Percentiles rank a stretch among this genome's conserved stretches.
Conservation (phyloP, 1,140 invertebrate species). For the Scaptomyza graminum region DNA sequence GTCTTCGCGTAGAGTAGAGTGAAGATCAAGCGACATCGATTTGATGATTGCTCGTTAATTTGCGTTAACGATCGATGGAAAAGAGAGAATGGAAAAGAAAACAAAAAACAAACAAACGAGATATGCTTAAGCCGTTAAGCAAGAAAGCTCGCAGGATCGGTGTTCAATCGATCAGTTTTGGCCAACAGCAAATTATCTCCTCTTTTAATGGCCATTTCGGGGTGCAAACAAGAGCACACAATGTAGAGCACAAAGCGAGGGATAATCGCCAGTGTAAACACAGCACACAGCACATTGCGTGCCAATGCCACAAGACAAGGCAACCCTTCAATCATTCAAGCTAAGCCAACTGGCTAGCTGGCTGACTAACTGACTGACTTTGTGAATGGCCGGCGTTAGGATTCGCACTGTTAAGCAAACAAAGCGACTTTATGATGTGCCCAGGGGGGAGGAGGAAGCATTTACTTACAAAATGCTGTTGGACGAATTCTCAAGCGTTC, state of each 20-base stretch:
- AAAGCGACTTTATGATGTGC: conserved; percentile 34
- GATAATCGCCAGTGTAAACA: conserved; percentile 80
- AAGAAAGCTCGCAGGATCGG: conserved; percentile 42
- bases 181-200: conserved; percentile 79
- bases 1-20: neutral
- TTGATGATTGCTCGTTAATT: conserved; percentile 83
- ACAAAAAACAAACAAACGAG: conserved; percentile 72
- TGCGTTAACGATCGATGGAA: conserved; percentile 75
- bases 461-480: conserved; percentile 43
- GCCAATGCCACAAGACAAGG: conserved; percentile 65
- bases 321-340: conserved; percentile 63
- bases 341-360: neutral
- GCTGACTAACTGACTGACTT: neutral
- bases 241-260: conserved; percentile 1
- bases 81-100: conserved; percentile 1
- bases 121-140: conserved; percentile 61
- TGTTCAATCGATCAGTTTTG: conserved; percentile 57
- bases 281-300: conserved; percentile 75
- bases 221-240: conserved; percentile 41
- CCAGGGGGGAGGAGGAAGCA: no score
- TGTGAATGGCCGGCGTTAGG: conserved; percentile 64
- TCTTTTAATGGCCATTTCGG: conserved; percentile 65
- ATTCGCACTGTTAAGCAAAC: conserved; percentile 75
- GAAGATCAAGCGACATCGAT: conserved; percentile 61
- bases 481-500: conserved; percentile 35